Evolutionary conservation across 2,113 vertebrate species (phyloP), one percentile per base, ranked within the genome.

Genomic region (Oryzias melastigma): DNA sequence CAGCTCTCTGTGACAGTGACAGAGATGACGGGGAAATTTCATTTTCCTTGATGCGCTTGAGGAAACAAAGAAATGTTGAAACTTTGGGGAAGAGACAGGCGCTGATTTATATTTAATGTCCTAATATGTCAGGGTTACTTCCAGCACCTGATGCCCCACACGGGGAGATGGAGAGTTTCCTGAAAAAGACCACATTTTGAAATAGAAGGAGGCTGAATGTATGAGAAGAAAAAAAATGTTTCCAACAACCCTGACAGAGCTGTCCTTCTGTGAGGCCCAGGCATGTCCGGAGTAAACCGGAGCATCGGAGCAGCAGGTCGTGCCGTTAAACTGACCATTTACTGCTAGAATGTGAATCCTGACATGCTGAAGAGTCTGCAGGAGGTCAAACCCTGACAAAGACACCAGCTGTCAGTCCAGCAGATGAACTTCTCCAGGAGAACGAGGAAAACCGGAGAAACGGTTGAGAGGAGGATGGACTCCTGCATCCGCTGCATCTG

Each of bases 21-120:
- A 71, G 73, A 81, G 65, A 72, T 52, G 19, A 52, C 1, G 1
- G 63, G 52, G 65, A 78, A 83, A 83, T 83, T 59, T 60, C 75
- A 79, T 77, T 84, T 81, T 81, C 73, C 72, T 56, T 58, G 70
- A 78, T 65, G 53, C 62, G 59, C 82, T 73, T 62, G 62, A 79
- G 71, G 71, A 87, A 85, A 77, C 81, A 55, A 52, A 81, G 72
- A 81, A 66, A 68, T 74, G 71, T 48, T 66, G 68, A 76, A 62
- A 74, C 76, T 85, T 87, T 52, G 52, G 70, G 64, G 64, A 6
- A 15, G 42, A 50, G 77, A 81, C 70, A 76, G 77, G 78, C 75
- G 59, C 77, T 82, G 82, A 87, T 87, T 84, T 80, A 74, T 62
- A 78, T 80, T 83, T 85, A 77, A 88, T 85, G 79, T 84, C 67